These are phyloP conservation scores for Hippocampus barbouri DNA, from an alignment of 2,113 vertebrate species.

Conservation along the genomic window DNA sequence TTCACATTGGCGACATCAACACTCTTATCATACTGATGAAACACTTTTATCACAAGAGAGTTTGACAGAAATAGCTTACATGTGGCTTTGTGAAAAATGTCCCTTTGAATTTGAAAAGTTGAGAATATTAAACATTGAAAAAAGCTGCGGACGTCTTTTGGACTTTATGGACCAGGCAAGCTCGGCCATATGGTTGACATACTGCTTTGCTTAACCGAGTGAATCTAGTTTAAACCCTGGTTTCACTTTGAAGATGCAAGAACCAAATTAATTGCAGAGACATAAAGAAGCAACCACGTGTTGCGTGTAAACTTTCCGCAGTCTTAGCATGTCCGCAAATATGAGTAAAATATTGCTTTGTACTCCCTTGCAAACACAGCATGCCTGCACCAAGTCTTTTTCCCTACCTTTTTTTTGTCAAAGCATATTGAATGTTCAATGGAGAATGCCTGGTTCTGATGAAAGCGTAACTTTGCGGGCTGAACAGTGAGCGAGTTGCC, in stretches of 20 bases:
- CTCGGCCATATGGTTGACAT: slow-evolving; percentile 42
- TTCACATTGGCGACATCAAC: too few species aligned
- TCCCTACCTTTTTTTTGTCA: slow-evolving; percentile 10
- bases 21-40: not conserved
- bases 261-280: slow-evolving; percentile 26
- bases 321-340: not conserved
- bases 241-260: not conserved
- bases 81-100: not conserved
- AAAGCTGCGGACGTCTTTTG: not conserved
- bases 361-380: not conserved
- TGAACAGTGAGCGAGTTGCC: slow-evolving; percentile 4
- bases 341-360: not conserved
- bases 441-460: slow-evolving; percentile 15
- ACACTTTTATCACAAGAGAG: not conserved
- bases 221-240: slow-evolving; percentile 12
- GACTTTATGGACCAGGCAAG: not conserved
- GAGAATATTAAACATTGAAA: not conserved
- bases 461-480: slow-evolving; percentile 11
- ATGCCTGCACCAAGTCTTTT: not conserved
- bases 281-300: not conserved
- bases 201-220: slow-evolving; percentile 31
- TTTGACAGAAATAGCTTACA: not conserved
- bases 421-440: slow-evolving; percentile 11
- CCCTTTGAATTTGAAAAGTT: not conserved
- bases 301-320: too few species aligned